Evolutionary conservation across 2,113 vertebrate species (phyloP), one percentile per base, ranked within the genome.

Genomic region (Bettongia penicillata): DNA sequence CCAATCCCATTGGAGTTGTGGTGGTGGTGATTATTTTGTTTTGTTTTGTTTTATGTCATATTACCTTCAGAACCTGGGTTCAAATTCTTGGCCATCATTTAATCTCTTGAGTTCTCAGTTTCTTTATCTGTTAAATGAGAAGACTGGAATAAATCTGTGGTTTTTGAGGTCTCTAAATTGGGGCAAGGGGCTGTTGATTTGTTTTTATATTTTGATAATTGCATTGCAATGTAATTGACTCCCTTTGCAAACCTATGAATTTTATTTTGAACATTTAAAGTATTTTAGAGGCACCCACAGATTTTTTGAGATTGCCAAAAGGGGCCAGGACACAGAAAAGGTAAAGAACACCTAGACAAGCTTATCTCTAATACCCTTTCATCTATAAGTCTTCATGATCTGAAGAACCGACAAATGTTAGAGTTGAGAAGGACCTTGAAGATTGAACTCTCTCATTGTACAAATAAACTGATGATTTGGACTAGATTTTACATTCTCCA

Each of bases 311-410:
- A 84, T 8, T 43, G 7, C 6, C 68, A 43, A 43, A 43, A 22
- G 19, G 16, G 19, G 37, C 37, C 19, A 43, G 61, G 14, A 77
- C 61, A 77, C 14, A 84, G 19, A 84, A 84, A 84, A 84, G 19
- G 68, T 84, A 43, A 84, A 84, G 37, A 84, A 84, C 19, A 43
- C 37, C n/a, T 84, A 19, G 68, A 8, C 16, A 22, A 84, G 37
- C n/a, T 43, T n/a, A 84, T 84, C 6, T 84, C 68, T 84, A 43
- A 22, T 22, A 43, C 28, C 25, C 1, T 92, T 95, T 53, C 92
- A 89, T 31, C 61, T 93, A 51, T 51, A 91, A 16, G 26, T 25
- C 48, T 96, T 19, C 9, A 51, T 94, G 93, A 89, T 92, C 90
- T 94, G 23, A 95, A 53, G n/a, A 93, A 91, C 43, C n/a, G 53